Percentiles rank a stretch among this genome's conserved stretches.
Conservation (phyloP, 2,888 invertebrate species). For the Stenurella melanura region DNA sequence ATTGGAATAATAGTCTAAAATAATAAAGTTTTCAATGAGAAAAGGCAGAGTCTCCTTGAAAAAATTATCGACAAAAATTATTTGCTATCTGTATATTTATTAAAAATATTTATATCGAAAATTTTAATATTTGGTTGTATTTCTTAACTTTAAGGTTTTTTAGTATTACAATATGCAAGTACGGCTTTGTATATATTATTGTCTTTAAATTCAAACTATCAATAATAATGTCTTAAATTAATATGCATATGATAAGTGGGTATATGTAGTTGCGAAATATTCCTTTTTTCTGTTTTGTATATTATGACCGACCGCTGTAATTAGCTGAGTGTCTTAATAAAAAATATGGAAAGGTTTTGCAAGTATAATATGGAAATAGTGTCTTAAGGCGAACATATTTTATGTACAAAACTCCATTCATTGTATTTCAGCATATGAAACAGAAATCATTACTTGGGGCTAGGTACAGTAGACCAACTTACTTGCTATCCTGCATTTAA, state of each 20-base stretch:
- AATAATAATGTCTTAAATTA: slow-evolving; percentile 10
- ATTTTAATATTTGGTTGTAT: too few species aligned
- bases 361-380: slow-evolving; percentile 57
- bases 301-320: slow-evolving; percentile 23
- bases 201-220: not conserved
- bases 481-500: not conserved
- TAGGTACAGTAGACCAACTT: slow-evolving; percentile 52
- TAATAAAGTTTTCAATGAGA: too few species aligned
- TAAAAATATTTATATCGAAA: too few species aligned
- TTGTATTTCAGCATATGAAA: slow-evolving; percentile 57
- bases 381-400: slow-evolving; percentile 57
- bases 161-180: not conserved
- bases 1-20: too few species aligned
- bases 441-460: slow-evolving; percentile 54
- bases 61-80: too few species aligned
- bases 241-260: slow-evolving; percentile 33
- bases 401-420: slow-evolving; percentile 57
- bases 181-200: not conserved
- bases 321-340: slow-evolving; percentile 34
- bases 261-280: slow-evolving; percentile 24
- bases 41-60: too few species aligned
- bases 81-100: too few species aligned
- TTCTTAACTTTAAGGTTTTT: too few species aligned
- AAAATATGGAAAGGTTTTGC: slow-evolving; percentile 49
- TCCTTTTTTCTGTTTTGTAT: slow-evolving; percentile 27